A percentile compares a stretch with the other conserved stretches of the same genome.
Evolutionary conservation across 2,113 vertebrate species (phyloP).

Genomic region (Acrocephalus arundinaceus): DNA sequence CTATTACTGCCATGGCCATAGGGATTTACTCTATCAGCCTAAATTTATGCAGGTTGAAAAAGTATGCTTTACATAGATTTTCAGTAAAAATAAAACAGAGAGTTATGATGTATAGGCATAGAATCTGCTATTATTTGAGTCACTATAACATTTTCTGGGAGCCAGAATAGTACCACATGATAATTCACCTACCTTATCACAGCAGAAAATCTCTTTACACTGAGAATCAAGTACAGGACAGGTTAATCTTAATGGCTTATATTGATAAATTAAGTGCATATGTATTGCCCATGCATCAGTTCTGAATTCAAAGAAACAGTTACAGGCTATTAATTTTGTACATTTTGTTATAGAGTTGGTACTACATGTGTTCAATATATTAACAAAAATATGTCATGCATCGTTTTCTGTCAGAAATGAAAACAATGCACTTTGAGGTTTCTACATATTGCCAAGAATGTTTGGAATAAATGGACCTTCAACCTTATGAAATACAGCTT

Average conservation of each 20-base stretch:
- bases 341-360: background rate
- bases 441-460: background rate
- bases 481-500: background rate
- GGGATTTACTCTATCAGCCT: background rate
- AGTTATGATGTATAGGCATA: background rate
- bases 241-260: slow-evolving; percentile 24
- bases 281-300: background rate
- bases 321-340: background rate
- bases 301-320: slow-evolving; percentile 17
- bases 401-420: slow-evolving; percentile 28
- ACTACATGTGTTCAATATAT: background rate
- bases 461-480: background rate
- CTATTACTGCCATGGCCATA: background rate
- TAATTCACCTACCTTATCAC: slow-evolving; percentile 1
- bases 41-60: background rate
- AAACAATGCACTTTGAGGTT: slow-evolving; percentile 18
- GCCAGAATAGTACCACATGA: background rate
- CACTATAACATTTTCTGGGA: background rate
- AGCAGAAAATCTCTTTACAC: slow-evolving; percentile 16
- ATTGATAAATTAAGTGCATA: slow-evolving; percentile 9
- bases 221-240: background rate
- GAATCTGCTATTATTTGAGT: background rate
- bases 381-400: background rate
- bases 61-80: background rate
- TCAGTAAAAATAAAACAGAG: background rate